A percentile compares a stretch with the other conserved stretches of the same genome.
Evolutionary conservation across 2,888 invertebrate genomes (phyloP).

Genomic region (Sphecodes monilicornis): DNA sequence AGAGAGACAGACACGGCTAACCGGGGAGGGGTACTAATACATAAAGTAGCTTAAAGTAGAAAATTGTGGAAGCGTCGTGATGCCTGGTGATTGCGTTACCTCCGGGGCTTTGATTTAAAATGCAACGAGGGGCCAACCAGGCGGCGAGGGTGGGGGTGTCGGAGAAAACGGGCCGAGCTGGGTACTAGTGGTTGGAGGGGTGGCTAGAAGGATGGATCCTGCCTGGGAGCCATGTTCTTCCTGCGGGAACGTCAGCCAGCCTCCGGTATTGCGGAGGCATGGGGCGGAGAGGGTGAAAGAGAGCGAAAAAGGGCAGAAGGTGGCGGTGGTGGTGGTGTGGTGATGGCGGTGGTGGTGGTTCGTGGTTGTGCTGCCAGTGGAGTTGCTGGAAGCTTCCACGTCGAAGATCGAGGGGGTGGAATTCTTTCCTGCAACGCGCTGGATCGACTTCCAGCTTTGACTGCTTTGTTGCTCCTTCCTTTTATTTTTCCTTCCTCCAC

Average conservation of each 20-base stretch:
- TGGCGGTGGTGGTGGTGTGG: conserved; percentile 28
- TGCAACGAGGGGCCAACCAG: conserved; percentile 82
- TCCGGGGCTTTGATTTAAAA: conserved; percentile 85
- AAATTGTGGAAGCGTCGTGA: conserved; percentile 85
- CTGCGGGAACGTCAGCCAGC: conserved; percentile 68
- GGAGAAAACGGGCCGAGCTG: conserved; percentile 64
- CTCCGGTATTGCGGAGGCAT: conserved; percentile 39
- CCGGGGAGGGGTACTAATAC: conserved; percentile 80
- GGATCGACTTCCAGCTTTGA: conserved; percentile 64
- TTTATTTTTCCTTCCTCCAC: conserved; percentile 20
- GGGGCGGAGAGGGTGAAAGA: conserved; percentile 47
- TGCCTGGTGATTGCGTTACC: conserved; percentile 85
- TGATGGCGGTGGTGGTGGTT: conserved; percentile 21
- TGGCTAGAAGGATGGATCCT: conserved; percentile 70
- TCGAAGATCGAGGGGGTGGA: conserved; percentile 50
- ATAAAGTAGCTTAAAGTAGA: conserved; percentile 85
- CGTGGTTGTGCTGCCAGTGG: conserved; percentile 31
- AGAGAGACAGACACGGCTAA: conserved; percentile 43
- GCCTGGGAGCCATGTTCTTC: conserved; percentile 74
- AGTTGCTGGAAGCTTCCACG: conserved; percentile 56
- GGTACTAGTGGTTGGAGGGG: conserved; percentile 51
- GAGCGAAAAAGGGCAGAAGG: conserved; percentile 67
- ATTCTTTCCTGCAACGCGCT: conserved; percentile 67
- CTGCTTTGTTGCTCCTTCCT: conserved; percentile 59
- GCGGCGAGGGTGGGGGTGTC: conserved; percentile 56